Base-by-base conservation (phyloP, 2,113 vertebrate genomes). In the Leucopternis melanops region DNA sequence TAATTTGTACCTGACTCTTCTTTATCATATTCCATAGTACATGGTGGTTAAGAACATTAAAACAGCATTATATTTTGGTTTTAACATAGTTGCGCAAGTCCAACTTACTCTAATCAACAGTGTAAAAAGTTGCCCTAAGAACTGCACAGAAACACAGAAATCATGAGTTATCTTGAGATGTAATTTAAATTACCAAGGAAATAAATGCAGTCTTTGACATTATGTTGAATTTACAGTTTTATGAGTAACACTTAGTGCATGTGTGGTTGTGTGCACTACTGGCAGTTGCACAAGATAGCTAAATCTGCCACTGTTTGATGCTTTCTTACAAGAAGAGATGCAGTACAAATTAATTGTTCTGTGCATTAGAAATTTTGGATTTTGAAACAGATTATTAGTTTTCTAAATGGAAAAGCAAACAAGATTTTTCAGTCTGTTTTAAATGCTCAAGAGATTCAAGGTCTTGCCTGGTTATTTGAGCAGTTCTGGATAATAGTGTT, bases 231-330 rank as follows among this genome's bases (percentile, higher is more conserved):
- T 80, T 38, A 8, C 1, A 2, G 11, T 42, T 87, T 69, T 61
- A 61, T 1, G 1, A 31, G 5, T 42, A 31, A 27, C 1, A 3
- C 1, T 1, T 12, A 17, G 16, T n/a, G 20, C 11, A 16, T 9
- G 32, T 1, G 1, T 31, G 36, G 11, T 11, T 47, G 36, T 18
- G 21, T 13, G 27, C 8, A 2, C 21, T 36, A 6, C 11, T 54
- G n/a, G 27, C 36, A 50, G 16, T 42, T 42, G 22, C 65, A 44
- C 26, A 55, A 49, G 20, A 14, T 2, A 23, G 29, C 34, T 58
- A 36, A 10, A 86, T 47, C 15, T 32, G 22, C 42, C 20, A 36
- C 2, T 45, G 19, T 15, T 17, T n/a, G 34, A 22, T 62, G 57
- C 49, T 75, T 40, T 52, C 26, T 86, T 84, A 12, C 0, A 11